Evolutionary conservation across 1,140 invertebrate genomes (phyloP), one percentile per base, ranked within the genome.

Genomic region (Zaprionus kolodkinae): DNA sequence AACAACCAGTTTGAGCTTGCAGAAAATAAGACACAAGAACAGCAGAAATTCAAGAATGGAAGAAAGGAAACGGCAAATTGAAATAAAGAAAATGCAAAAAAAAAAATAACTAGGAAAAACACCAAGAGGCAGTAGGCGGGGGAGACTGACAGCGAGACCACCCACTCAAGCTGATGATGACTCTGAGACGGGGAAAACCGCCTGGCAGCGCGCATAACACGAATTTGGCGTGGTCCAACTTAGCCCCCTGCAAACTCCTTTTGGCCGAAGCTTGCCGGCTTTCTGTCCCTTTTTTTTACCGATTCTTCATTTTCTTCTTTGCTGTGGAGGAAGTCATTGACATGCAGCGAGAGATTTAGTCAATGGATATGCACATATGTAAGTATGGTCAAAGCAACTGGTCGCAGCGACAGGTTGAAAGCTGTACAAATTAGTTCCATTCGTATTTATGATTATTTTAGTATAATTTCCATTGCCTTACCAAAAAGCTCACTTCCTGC

Each of bases 251-350:
- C 38, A 45, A 45, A 57, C 54, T 56, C 27, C 35, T 30, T 9
- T 50, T n/a, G 38, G 57, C 12, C 27, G 27, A 1, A 30, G 27
- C 27, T 30, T 5, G 27, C 27, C 57, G 27, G 35, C 21, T 27
- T 10, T 12, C 43, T 17, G 6, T 27, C 35, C 3, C 52, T 55
- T 0, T 30, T 13, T 13, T 55, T 13, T 55, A 6, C 12, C 25
- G 11, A 0, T 48, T 55, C 27, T 13, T 15, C 25, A 33, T 55
- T 25, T 55, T 21, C 30, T 17, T 17, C 33, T n/a, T 50, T 13
- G n/a, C 43, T 48, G 40, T n/a, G n/a, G n/a, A 48, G 68, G 36
- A 71, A 64, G 68, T 71, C 60, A 63, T 71, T 57, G 68, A 71
- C 68, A 63, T 71, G 68, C 25, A 30, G 36, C 27, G 17, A n/a